phyloP scores from a whole-genome alignment of 2,113 vertebrate species.

The Toxotes jaculatrix region DNA sequence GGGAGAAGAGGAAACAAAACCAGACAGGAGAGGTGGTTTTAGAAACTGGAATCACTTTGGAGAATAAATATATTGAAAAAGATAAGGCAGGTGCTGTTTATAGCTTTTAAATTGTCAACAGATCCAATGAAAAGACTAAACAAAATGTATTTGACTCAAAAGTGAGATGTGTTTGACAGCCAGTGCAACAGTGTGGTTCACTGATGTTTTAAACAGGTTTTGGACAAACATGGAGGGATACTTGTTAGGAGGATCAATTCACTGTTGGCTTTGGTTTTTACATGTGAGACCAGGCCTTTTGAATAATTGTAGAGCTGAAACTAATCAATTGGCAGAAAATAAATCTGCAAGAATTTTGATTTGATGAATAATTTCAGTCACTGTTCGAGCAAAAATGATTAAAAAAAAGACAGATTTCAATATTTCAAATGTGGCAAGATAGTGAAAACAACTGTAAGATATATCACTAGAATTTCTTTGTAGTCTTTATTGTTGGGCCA shows the following conservation, averaged over 20 bases:
- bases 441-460: no score
- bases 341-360: background rate
- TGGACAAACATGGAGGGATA: background rate
- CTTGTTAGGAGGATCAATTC: background rate
- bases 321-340: background rate
- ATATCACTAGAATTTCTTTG: no score
- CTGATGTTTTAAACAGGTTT: background rate
- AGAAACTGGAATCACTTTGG: background rate
- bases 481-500: no score
- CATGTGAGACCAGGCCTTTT: no score
- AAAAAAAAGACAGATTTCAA: background rate
- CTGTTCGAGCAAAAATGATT: no score
- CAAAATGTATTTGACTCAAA: background rate
- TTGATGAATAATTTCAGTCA: background rate
- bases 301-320: background rate
- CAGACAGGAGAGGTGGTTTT: conserved; percentile 9
- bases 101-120: background rate
- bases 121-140: background rate
- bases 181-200: background rate
- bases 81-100: background rate
- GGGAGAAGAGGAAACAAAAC: conserved; percentile 13
- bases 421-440: no score
- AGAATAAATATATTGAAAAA: background rate
- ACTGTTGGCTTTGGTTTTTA: background rate
- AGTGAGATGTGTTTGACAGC: no score